A percentile compares a stretch with the other conserved stretches of the same genome.
Evolutionary conservation across 2,888 invertebrate genomes (phyloP).

Genomic region (Slavum lentiscoides): DNA sequence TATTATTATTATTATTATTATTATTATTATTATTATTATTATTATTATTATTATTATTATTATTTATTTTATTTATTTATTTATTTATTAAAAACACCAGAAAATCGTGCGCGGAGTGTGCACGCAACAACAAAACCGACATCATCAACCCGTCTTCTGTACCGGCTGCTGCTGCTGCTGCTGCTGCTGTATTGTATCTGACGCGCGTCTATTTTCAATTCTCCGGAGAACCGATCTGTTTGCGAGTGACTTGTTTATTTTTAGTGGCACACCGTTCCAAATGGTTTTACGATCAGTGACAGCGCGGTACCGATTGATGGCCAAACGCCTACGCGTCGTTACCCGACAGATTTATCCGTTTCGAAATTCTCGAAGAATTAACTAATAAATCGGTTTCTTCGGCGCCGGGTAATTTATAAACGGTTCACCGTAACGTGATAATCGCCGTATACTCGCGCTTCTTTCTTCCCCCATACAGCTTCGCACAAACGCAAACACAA

Average conservation of each 20-base stretch:
- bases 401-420: no score
- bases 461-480: no score
- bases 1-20: no score
- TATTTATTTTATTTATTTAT: no score
- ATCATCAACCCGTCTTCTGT: no score
- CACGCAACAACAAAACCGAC: not conserved
- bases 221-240: constrained; percentile 27
- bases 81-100: no score
- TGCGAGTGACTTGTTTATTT: constrained; percentile 24
- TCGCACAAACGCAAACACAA: no score
- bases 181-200: constrained; percentile 26
- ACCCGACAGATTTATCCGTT: not conserved
- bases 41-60: no score
- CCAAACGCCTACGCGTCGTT: not conserved
- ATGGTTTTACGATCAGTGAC: constrained; percentile 28
- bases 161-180: no score
- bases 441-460: not conserved
- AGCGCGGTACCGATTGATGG: constrained; percentile 14
- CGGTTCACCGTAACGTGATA: not conserved
- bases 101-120: no score
- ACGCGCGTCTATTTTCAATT: constrained; percentile 27
- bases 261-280: not conserved
- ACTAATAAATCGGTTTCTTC: not conserved
- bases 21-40: no score
- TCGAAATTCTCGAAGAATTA: constrained; percentile 5